These are phyloP conservation scores for Hypercompe scribonia DNA, from an alignment of 2,888 invertebrate genomes.

Conservation along the genomic window DNA sequence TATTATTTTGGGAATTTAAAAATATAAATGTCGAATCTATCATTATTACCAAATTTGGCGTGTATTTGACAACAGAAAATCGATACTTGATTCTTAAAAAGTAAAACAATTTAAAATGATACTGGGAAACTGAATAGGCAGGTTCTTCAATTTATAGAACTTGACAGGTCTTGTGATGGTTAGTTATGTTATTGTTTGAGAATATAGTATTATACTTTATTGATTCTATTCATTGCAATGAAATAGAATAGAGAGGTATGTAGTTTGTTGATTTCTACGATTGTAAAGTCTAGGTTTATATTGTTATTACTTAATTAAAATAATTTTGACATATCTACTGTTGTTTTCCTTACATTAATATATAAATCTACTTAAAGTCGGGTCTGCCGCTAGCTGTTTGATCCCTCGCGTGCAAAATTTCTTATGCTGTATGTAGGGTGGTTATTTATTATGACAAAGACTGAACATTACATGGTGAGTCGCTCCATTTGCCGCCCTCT, in stretches of 20 bases:
- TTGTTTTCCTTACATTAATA: not conserved
- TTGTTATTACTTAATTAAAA: conserved; percentile 42
- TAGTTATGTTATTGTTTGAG: not conserved
- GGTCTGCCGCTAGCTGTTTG: no score
- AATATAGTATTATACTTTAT: not conserved
- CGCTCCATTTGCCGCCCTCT: no score
- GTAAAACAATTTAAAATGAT: not conserved
- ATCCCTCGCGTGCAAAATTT: no score
- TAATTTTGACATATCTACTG: conserved; percentile 28
- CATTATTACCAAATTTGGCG: not conserved
- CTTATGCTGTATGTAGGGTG: no score
- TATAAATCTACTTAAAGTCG: not conserved
- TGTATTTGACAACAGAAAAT: not conserved
- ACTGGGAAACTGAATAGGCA: not conserved
- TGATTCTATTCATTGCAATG: not conserved
- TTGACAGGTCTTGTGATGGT: not conserved
- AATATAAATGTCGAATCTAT: no score
- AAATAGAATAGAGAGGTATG: not conserved
- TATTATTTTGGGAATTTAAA: no score
- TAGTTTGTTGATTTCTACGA: conserved; percentile 10
- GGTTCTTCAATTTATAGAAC: not conserved
- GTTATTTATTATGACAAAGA: no score
- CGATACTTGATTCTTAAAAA: not conserved
- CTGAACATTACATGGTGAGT: no score
- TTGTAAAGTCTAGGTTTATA: conserved; percentile 35